These are phyloP conservation scores for Ditylenchus weischeri DNA, from an alignment of 2,888 invertebrate species.

Conservation along the genomic window DNA sequence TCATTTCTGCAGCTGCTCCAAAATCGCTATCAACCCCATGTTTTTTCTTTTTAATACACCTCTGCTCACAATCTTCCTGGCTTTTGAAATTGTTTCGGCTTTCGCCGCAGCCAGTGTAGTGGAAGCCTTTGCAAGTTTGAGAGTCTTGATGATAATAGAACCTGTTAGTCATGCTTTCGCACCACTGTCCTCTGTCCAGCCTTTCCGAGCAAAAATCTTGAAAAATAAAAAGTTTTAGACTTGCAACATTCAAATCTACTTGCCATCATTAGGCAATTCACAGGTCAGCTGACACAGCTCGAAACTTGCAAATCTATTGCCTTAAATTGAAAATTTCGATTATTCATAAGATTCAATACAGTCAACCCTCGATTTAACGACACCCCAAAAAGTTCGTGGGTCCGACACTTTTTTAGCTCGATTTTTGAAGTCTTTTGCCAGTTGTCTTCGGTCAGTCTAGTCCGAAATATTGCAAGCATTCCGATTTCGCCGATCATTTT, in stretches of 20 bases:
- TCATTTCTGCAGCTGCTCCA: too few species aligned
- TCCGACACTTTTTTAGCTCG: too few species aligned
- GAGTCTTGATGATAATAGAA: slow-evolving; percentile 35
- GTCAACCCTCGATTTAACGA: too few species aligned
- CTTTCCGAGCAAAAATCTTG: slow-evolving; percentile 49
- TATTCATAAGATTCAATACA: too few species aligned
- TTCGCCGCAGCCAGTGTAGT: slow-evolving; percentile 56
- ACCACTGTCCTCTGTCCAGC: slow-evolving; percentile 53
- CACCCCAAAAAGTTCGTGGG: too few species aligned
- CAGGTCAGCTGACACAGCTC: slow-evolving; percentile 51
- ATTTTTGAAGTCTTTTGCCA: too few species aligned
- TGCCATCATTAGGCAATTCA: slow-evolving; percentile 46
- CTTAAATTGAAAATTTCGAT: too few species aligned
- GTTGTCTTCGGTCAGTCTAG: too few species aligned
- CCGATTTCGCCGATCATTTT: too few species aligned
- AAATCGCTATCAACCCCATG: too few species aligned
- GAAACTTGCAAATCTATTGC: slow-evolving; percentile 49
- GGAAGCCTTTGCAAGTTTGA: slow-evolving; percentile 45
- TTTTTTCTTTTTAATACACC: slow-evolving; percentile 2
- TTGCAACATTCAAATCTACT: neutral
- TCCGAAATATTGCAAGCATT: too few species aligned
- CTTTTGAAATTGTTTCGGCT: slow-evolving; percentile 47
- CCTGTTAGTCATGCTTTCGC: slow-evolving; percentile 48
- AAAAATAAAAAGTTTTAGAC: slow-evolving; percentile 14
- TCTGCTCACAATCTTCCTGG: slow-evolving; percentile 42